A percentile compares a stretch with the other conserved stretches of the same genome.
Evolutionary conservation across 2,113 vertebrate species (phyloP).

Genomic region (Thalassoma bifasciatum): DNA sequence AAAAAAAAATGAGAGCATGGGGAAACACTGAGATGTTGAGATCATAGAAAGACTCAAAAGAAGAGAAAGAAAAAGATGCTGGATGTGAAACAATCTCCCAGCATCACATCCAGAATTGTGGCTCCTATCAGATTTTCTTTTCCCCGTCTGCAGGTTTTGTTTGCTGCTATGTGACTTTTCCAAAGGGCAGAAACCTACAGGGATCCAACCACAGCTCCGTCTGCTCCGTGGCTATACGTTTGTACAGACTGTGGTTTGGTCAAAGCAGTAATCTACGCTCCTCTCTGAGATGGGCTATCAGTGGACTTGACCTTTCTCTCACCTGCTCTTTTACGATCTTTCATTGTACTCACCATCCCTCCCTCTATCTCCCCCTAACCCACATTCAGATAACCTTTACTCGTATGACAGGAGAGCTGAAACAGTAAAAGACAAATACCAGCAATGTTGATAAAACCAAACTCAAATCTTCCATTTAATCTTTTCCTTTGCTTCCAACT

Average conservation of each 20-base stretch:
- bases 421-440: constrained; percentile 72
- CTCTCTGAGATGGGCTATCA: constrained; percentile 39
- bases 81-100: neutral
- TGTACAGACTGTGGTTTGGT: neutral
- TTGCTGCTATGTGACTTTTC: constrained; percentile 38
- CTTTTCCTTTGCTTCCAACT: constrained; percentile 20
- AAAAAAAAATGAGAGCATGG: constrained; percentile 24
- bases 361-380: constrained; percentile 27
- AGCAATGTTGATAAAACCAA: constrained; percentile 44
- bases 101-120: neutral
- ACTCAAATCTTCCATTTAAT: constrained; percentile 52
- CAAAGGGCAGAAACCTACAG: constrained; percentile 46
- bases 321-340: constrained; percentile 33
- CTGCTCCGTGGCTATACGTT: neutral
- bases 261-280: constrained; percentile 24
- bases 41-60: neutral
- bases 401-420: constrained; percentile 46
- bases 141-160: neutral
- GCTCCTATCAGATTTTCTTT: neutral
- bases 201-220: constrained; percentile 6
- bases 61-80: neutral
- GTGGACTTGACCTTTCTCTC: constrained; percentile 59
- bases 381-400: constrained; percentile 68
- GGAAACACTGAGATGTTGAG: constrained; percentile 8
- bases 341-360: constrained; percentile 34